A percentile compares a stretch with the other conserved stretches of the same genome.
phyloP scores from a whole-genome alignment of 1,140 invertebrate species.

The Drosophila albomicans region DNA sequence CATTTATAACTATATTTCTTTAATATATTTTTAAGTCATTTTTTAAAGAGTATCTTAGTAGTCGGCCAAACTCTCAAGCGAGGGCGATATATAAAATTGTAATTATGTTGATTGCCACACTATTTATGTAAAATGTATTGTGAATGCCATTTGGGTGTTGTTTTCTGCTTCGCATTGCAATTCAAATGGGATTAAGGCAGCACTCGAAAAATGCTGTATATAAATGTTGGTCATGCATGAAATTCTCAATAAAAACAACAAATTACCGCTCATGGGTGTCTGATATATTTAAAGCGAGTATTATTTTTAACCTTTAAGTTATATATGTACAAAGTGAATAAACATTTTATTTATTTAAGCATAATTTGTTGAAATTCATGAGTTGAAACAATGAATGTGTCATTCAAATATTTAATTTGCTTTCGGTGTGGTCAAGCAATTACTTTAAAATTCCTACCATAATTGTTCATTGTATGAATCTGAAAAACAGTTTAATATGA shows the following conservation, averaged over 20 bases:
- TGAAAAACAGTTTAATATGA: not conserved
- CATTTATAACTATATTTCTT: too few species aligned
- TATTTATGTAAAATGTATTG: constrained; percentile 45
- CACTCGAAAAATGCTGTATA: constrained; percentile 5
- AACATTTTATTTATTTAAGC: not conserved
- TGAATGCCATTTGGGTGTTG: constrained; percentile 36
- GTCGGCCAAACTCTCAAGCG: not conserved
- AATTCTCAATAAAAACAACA: constrained; percentile 66
- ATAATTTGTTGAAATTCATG: not conserved
- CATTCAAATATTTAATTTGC: not conserved
- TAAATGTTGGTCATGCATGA: constrained; percentile 52
- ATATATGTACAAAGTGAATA: not conserved
- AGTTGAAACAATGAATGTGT: not conserved
- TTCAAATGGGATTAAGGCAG: constrained; percentile 50
- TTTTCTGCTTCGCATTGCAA: constrained; percentile 33
- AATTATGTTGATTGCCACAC: constrained; percentile 67
- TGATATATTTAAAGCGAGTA: constrained; percentile 44
- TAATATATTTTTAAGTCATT: not conserved
- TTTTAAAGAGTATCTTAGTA: not conserved
- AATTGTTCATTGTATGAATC: not conserved
- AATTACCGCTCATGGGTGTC: constrained; percentile 12
- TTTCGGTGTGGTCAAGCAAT: not conserved
- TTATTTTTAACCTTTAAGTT: not conserved
- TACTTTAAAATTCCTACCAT: not conserved
- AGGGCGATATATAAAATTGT: constrained; percentile 29